A percentile compares a stretch with the other conserved stretches of the same genome.
phyloP scores from a whole-genome alignment of 2,113 vertebrate genomes.

The Cryptomyrus ogoouensis region DNA sequence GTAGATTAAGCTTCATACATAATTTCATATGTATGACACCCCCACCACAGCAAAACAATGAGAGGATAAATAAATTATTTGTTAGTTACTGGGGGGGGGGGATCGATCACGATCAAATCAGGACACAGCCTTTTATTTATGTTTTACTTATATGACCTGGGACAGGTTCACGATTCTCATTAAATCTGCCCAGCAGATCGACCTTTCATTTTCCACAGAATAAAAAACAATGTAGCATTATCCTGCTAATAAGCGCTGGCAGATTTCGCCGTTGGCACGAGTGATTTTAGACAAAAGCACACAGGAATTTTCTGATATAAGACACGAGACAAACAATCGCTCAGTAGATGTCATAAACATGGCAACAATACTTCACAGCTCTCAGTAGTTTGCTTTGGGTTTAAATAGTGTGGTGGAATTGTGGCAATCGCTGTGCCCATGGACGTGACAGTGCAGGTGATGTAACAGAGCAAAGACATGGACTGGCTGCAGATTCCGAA shows the following conservation, averaged over 20 bases:
- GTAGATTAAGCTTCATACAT: background rate
- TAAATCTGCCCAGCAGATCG: background rate
- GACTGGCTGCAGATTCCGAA: background rate
- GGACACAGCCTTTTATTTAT: background rate
- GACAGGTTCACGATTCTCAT: background rate
- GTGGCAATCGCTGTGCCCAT: no score
- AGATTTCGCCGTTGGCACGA: background rate
- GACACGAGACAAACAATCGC: no score
- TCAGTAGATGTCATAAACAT: no score
- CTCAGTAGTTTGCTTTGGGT: no score
- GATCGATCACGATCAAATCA: background rate
- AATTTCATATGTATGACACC: background rate
- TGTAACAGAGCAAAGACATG: background rate
- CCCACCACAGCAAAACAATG: background rate
- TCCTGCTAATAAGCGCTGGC: background rate
- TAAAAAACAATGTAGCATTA: background rate
- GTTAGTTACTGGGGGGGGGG: background rate
- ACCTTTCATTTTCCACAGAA: background rate
- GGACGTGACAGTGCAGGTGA: background rate
- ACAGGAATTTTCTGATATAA: background rate
- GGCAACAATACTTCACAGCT: no score
- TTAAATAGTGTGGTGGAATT: no score
- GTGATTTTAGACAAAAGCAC: background rate
- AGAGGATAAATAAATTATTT: background rate
- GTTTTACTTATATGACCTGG: background rate